Evolutionary conservation across 2,888 invertebrate genomes (phyloP).

Genomic region (Tenodera sinensis): DNA sequence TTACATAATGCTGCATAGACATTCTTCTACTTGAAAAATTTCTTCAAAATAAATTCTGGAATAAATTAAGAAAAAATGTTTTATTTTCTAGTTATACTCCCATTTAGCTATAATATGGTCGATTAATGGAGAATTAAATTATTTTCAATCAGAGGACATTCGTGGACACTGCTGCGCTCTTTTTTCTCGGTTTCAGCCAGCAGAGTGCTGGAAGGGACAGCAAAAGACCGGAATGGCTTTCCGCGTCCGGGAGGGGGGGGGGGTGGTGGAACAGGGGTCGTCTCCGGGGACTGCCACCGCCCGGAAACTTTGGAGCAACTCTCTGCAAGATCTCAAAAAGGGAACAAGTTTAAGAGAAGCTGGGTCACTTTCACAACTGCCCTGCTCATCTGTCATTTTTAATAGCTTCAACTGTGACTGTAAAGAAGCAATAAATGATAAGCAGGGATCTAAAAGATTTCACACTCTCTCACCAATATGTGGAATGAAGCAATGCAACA

Average conservation of each 20-base stretch:
- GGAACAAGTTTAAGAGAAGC: background rate
- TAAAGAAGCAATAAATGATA: too few species aligned
- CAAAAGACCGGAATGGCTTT: constrained; percentile 26
- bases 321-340: background rate
- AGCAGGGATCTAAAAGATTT: too few species aligned
- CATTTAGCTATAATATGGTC: too few species aligned
- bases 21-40: too few species aligned
- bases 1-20: too few species aligned
- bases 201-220: background rate
- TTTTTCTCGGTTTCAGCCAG: background rate
- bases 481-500: too few species aligned
- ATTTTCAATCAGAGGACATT: background rate
- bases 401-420: too few species aligned
- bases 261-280: constrained; percentile 16
- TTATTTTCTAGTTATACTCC: too few species aligned
- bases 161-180: background rate
- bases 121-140: background rate
- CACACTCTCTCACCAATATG: too few species aligned
- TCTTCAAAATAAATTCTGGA: too few species aligned
- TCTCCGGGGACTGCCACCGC: constrained; percentile 21
- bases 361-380: background rate
- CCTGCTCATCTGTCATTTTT: too few species aligned
- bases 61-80: too few species aligned
- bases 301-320: constrained; percentile 18
- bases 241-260: constrained; percentile 21